Percentiles rank a stretch among this genome's conserved stretches.
These are phyloP conservation scores for Zaprionus bogoriensis DNA, from an alignment of 2,888 invertebrate genomes.

Conservation along the genomic window DNA sequence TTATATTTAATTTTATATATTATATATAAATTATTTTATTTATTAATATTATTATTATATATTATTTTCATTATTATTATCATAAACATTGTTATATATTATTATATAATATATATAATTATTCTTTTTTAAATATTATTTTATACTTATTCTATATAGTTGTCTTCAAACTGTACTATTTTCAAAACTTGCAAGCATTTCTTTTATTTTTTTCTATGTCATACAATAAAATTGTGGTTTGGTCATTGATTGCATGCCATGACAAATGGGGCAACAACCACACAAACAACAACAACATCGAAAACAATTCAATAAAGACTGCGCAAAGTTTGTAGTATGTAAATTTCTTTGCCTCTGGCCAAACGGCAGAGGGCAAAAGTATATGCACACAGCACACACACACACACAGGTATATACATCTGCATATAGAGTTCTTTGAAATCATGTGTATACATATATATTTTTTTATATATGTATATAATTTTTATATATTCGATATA, in stretches of 20 bases:
- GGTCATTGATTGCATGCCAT: slow-evolving; percentile 56
- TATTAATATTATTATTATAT: no score
- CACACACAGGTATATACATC: slow-evolving; percentile 1
- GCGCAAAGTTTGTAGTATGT: slow-evolving; percentile 35
- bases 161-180: neutral
- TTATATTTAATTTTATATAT: no score
- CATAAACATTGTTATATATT: no score
- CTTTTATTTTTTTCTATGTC: slow-evolving; percentile 8
- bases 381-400: slow-evolving; percentile 11
- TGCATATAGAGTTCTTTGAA: neutral
- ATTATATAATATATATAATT: neutral
- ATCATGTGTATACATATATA: slow-evolving; percentile 1
- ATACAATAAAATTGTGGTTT: slow-evolving; percentile 32
- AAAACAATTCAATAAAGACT: slow-evolving; percentile 44
- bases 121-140: neutral
- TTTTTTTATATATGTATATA: neutral
- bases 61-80: no score
- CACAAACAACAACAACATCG: slow-evolving; percentile 5
- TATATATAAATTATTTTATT: no score
- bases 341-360: slow-evolving; percentile 62
- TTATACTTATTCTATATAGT: neutral
- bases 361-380: slow-evolving; percentile 21
- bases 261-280: slow-evolving; percentile 35
- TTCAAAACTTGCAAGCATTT: neutral
- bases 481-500: no score